Percentiles rank a stretch among this genome's conserved stretches.
These are phyloP conservation scores for Eristalis tenax DNA, from an alignment of 2,888 invertebrate genomes.

Conservation along the genomic window DNA sequence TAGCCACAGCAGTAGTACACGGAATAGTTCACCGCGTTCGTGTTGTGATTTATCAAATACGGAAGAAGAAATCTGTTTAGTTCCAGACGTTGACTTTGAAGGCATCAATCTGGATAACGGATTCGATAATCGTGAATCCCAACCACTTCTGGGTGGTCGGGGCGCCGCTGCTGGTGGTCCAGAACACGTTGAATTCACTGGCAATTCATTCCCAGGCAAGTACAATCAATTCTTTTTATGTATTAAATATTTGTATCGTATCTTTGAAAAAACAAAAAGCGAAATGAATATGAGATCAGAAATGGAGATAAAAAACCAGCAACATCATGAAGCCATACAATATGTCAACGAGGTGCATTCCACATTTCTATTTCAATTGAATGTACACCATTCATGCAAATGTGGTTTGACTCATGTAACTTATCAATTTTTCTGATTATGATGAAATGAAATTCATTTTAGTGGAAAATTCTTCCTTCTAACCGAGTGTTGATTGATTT, in stretches of 20 bases:
- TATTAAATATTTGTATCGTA: not conserved
- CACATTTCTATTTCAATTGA: not conserved
- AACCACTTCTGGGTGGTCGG: slow-evolving; percentile 94
- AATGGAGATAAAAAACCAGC: not conserved
- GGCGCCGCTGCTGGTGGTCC: slow-evolving; percentile 85
- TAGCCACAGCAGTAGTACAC: slow-evolving; percentile 68
- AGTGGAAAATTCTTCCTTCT: not conserved
- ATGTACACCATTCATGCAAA: not conserved
- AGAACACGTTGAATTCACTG: slow-evolving; percentile 87
- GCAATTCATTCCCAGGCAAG: slow-evolving; percentile 93
- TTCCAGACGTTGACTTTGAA: slow-evolving; percentile 92
- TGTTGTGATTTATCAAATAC: slow-evolving; percentile 70
- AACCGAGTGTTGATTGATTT: not conserved
- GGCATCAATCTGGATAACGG: slow-evolving; percentile 90
- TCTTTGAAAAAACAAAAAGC: not conserved
- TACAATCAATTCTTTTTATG: slow-evolving; percentile 31
- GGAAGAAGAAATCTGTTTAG: slow-evolving; percentile 86
- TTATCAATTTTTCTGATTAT: not conserved
- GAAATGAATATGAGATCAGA: not conserved
- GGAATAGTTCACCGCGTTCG: slow-evolving; percentile 71
- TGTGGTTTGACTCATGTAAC: not conserved
- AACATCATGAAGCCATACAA: slow-evolving; percentile 37
- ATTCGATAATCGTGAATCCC: slow-evolving; percentile 93
- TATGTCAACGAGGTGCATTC: slow-evolving; percentile 11
- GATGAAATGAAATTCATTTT: not conserved